Percentiles rank a stretch among this genome's conserved stretches.
phyloP scores from a whole-genome alignment of 2,797 vertebrate species.

The Takifugu ocellatus region DNA sequence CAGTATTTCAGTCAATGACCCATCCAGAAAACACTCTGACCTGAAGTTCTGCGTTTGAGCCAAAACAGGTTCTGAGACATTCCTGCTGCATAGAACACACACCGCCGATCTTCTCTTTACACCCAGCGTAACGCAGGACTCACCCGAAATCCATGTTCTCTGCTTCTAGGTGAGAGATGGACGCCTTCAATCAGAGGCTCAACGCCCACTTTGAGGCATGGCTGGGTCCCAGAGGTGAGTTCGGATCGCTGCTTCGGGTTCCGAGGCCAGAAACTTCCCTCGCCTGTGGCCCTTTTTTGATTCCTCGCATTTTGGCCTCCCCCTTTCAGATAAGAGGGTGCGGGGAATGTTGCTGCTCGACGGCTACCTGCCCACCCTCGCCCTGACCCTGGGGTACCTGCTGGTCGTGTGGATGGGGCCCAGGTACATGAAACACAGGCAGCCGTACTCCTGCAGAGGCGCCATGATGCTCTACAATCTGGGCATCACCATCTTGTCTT shows the following conservation, averaged over 20 bases:
- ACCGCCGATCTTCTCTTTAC: no score
- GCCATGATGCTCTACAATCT: slow-evolving; percentile 91
- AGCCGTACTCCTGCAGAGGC: slow-evolving; percentile 83
- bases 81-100: no score
- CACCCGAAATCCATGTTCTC: not conserved
- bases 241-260: not conserved
- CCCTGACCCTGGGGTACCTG: slow-evolving; percentile 87
- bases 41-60: no score
- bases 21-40: no score
- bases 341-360: slow-evolving; percentile 92
- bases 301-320: slow-evolving; percentile 6
- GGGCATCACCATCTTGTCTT: slow-evolving; percentile 87
- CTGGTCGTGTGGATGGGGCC: slow-evolving; percentile 92
- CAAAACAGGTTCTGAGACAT: no score
- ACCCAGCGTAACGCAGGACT: no score
- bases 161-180: slow-evolving; percentile 84
- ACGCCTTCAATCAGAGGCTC: slow-evolving; percentile 84
- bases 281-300: not conserved
- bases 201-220: slow-evolving; percentile 87
- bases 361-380: slow-evolving; percentile 87
- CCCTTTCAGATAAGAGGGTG: slow-evolving; percentile 87
- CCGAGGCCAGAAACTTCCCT: not conserved
- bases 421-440: slow-evolving; percentile 89
- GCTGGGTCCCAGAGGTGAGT: slow-evolving; percentile 94
- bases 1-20: no score